These are phyloP conservation scores for Myripristis jacobus DNA, from an alignment of 2,797 vertebrate genomes.

Conservation along the genomic window DNA sequence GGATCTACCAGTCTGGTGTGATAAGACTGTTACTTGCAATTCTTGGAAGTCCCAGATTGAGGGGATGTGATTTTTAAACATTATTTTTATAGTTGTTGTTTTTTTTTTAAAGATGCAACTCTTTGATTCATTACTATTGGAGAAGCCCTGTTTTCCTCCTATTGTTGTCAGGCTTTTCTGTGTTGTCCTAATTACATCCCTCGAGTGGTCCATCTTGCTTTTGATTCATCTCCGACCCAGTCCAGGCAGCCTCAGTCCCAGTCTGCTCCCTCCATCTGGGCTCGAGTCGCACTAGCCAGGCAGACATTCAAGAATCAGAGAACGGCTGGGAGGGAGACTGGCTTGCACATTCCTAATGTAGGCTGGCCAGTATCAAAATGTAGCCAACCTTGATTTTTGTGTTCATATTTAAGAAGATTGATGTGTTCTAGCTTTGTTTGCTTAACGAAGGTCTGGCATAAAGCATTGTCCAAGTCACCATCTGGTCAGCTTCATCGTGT, in stretches of 20 bases:
- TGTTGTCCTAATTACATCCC: constrained; percentile 1
- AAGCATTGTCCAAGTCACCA: constrained; percentile 47
- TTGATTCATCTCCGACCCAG: constrained; percentile 7
- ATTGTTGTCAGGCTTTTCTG: background rate
- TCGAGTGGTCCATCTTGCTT: constrained; percentile 21
- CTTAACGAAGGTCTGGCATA: constrained; percentile 30
- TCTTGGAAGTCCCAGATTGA: constrained; percentile 2
- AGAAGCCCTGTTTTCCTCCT: background rate
- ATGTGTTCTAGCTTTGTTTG: constrained; percentile 41
- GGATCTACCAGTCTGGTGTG: no score
- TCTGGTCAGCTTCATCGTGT: constrained; percentile 59
- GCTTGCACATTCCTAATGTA: background rate
- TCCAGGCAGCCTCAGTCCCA: constrained; percentile 3
- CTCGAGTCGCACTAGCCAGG: constrained; percentile 4
- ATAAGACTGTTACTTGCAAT: no score
- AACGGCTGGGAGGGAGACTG: background rate
- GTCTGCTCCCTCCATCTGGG: constrained; percentile 31
- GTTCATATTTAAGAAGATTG: constrained; percentile 32
- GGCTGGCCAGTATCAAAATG: constrained; percentile 10
- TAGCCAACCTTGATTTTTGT: constrained; percentile 18
- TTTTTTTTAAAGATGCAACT: no score
- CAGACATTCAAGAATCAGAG: constrained; percentile 18
- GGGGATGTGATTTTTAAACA: background rate
- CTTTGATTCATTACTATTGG: background rate
- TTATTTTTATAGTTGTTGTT: no score